phyloP scores from a whole-genome alignment of 2,113 vertebrate genomes.

The Sylvia atricapilla region DNA sequence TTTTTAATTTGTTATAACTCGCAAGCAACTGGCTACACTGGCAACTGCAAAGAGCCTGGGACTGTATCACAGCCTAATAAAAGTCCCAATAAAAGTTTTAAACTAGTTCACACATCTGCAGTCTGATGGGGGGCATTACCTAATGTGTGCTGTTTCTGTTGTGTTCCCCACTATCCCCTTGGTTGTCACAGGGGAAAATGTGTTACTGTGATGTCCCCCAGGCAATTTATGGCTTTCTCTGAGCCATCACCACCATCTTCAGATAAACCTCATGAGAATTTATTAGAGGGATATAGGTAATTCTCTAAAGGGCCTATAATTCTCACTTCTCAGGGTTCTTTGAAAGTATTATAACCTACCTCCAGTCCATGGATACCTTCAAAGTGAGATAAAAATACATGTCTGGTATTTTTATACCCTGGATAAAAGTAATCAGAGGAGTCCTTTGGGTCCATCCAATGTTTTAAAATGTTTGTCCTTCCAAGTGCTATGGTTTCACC shows the following conservation, averaged over 20 bases:
- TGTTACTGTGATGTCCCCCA: neutral
- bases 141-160: constrained; percentile 54
- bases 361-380: neutral
- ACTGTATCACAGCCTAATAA: constrained; percentile 75
- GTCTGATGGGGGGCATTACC: constrained; percentile 71
- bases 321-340: constrained; percentile 36
- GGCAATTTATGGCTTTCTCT: constrained; percentile 39
- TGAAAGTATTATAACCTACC: neutral
- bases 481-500: neutral
- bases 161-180: neutral
- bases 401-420: constrained; percentile 54
- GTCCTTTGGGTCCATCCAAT: neutral
- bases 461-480: neutral
- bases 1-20: constrained; percentile 73
- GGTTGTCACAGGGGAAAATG: neutral
- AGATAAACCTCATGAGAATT: constrained; percentile 11
- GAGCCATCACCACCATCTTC: constrained; percentile 29
- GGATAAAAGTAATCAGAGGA: constrained; percentile 52
- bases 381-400: constrained; percentile 31
- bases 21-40: constrained; percentile 57
- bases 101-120: constrained; percentile 81
- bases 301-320: constrained; percentile 50
- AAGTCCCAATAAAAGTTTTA: constrained; percentile 77
- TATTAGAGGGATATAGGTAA: constrained; percentile 14
- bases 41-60: constrained; percentile 63